Evolutionary conservation across 2,888 invertebrate species (phyloP).

Genomic region (Oxycera nigricornis): DNA sequence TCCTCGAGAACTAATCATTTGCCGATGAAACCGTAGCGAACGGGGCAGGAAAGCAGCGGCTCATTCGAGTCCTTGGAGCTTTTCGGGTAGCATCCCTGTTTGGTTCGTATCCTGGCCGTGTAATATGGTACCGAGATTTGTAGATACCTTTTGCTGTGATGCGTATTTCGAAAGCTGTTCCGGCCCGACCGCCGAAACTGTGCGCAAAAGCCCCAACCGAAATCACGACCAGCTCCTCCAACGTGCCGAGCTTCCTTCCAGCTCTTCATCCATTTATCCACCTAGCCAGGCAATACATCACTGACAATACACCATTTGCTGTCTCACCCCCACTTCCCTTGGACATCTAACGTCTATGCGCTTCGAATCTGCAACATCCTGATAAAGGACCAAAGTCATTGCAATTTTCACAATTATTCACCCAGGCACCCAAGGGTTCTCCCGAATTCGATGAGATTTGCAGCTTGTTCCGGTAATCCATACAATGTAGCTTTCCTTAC

Average conservation of each 20-base stretch:
- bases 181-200: background rate
- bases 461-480: conserved; percentile 31
- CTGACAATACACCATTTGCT: background rate
- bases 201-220: conserved; percentile 15
- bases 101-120: conserved; percentile 16
- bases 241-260: background rate
- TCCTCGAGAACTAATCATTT: conserved; percentile 39
- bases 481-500: conserved; percentile 10
- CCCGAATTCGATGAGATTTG: conserved; percentile 34
- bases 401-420: conserved; percentile 31
- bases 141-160: conserved; percentile 17
- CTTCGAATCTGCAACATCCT: conserved; percentile 7
- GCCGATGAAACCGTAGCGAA: conserved; percentile 22
- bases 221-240: background rate
- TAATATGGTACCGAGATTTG: conserved; percentile 24
- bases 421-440: conserved; percentile 19
- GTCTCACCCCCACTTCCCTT: background rate
- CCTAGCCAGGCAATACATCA: background rate
- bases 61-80: conserved; percentile 23
- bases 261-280: background rate
- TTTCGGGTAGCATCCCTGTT: conserved; percentile 25
- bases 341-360: background rate
- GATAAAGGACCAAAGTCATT: conserved; percentile 32
- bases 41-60: conserved; percentile 10
- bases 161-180: conserved; percentile 20